Base-by-base conservation (phyloP, 2,888 invertebrate genomes). In the Netelia inedita region DNA sequence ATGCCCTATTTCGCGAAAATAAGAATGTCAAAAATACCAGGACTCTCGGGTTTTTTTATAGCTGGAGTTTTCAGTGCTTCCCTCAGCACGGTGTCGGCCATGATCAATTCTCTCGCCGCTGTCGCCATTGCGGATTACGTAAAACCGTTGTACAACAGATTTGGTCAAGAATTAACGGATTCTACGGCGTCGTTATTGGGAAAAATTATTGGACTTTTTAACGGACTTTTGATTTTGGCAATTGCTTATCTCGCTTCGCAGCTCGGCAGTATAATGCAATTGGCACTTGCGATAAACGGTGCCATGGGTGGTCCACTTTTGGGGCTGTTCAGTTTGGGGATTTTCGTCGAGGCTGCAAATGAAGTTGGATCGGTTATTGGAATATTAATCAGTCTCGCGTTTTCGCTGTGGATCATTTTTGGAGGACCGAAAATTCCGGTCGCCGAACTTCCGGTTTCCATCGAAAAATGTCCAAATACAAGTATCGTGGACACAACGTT, bases 41-140 rank as follows among this genome's bases (percentile, higher is more conserved):
- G 94, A 0, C 79, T 94, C n/a, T 88, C 91, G 2, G 94, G 94
- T 0, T 86, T 94, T 16, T 93, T 94, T 85, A 89, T 94, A 16
- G 90, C 94, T 1, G 95, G 98, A 0, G 96, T 99, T 74, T 98
- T 98, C 93, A 98, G 98, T 89, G 98, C 98, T 0, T 97, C 98
- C 1, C 94, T 99, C 2, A 98, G 98, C 63, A 98, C 98, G 0
- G 97, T 99, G 75, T 98, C 98, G 0, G 98, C 98, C 0, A 96
- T 98, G 21, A 95, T 99, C 82, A 98, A 98, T 90, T 97, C 98
- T 0, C 94, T 99, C 55, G 97, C 98, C 0, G 98, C 98, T 0
- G 97, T 98, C 10, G 97, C 98, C 0, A 94, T 98, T 35, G 97
- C 98, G 90, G 99, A 99, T 94, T 98, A 98, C 89, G 94, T 98